A percentile compares a stretch with the other conserved stretches of the same genome.
Conservation (phyloP, 2,113 vertebrate species). For the Ivindomyrus marchei region DNA sequence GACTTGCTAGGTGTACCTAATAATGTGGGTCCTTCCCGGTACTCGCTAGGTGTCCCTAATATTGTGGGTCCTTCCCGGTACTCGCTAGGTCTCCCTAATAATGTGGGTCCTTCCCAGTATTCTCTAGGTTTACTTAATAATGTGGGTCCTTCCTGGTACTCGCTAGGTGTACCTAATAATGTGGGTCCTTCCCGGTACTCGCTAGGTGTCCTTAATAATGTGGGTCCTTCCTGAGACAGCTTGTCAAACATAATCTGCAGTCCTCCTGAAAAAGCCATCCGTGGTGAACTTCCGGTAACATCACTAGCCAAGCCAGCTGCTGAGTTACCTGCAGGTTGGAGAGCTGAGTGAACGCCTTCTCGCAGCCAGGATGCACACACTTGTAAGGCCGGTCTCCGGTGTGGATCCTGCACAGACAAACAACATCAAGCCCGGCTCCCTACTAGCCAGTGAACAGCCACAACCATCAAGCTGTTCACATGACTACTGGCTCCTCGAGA, state of each 20-base stretch:
- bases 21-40: too few relatives aligned
- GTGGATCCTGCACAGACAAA: slow-evolving; percentile 75
- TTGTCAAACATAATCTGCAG: neutral
- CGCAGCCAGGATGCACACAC: slow-evolving; percentile 90
- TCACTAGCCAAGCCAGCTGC: neutral
- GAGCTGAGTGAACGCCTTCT: slow-evolving; percentile 94
- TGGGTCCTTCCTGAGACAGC: neutral
- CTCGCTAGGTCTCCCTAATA: too few relatives aligned
- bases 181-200: neutral
- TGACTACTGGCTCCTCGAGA: neutral
- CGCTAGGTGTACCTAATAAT: neutral
- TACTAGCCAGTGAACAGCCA: neutral
- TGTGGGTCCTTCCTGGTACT: neutral
- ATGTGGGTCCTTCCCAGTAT: too few relatives aligned
- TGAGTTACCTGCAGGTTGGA: slow-evolving; percentile 87
- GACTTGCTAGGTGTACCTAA: too few relatives aligned
- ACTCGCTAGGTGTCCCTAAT: too few relatives aligned
- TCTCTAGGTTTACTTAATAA: neutral
- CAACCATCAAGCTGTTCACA: neutral
- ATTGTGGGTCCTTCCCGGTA: too few relatives aligned
- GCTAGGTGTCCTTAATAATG: neutral
- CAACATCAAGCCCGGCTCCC: neutral
- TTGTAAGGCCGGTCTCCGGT: slow-evolving; percentile 95
- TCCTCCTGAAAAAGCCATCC: neutral
- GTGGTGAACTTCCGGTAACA: neutral